A percentile compares a stretch with the other conserved stretches of the same genome.
These are phyloP conservation scores for Tyria jacobaeae DNA, from an alignment of 2,888 invertebrate species.

Conservation along the genomic window DNA sequence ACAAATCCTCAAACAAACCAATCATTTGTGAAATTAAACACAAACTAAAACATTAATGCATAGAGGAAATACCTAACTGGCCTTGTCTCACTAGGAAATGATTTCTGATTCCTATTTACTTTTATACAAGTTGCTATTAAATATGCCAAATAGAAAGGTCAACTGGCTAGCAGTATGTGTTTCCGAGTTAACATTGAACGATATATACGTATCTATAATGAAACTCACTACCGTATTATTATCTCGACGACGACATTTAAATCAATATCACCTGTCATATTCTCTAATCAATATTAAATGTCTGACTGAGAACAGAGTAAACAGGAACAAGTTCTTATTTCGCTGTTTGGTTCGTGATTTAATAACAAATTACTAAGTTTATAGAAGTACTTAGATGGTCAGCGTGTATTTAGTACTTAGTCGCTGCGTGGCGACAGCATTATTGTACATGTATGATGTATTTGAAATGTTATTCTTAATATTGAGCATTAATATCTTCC, in stretches of 20 bases:
- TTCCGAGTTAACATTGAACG: conserved; percentile 57
- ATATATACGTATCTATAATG: conserved; percentile 31
- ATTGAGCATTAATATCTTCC: background rate
- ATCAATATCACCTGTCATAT: conserved; percentile 34
- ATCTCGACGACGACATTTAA: conserved; percentile 37
- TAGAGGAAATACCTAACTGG: conserved; percentile 58
- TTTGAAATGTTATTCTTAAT: background rate
- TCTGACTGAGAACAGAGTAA: conserved; percentile 11
- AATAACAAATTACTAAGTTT: conserved; percentile 26
- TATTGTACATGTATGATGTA: background rate
- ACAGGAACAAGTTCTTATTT: conserved; percentile 27
- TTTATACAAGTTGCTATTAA: conserved; percentile 55
- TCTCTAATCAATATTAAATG: conserved; percentile 20
- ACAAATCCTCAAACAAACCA: background rate
- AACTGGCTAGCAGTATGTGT: conserved; percentile 53
- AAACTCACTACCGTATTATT: conserved; percentile 34
- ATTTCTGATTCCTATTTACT: conserved; percentile 57
- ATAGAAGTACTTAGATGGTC: conserved; percentile 17
- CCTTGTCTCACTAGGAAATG: conserved; percentile 66
- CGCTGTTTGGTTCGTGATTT: conserved; percentile 27
- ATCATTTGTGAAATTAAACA: conserved; percentile 43
- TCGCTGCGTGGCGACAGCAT: background rate
- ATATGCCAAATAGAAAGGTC: conserved; percentile 67
- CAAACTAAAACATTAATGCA: conserved; percentile 60
- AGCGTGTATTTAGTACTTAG: background rate